Base-by-base conservation (phyloP, 2,888 invertebrate genomes). In the Phalera bucephala region DNA sequence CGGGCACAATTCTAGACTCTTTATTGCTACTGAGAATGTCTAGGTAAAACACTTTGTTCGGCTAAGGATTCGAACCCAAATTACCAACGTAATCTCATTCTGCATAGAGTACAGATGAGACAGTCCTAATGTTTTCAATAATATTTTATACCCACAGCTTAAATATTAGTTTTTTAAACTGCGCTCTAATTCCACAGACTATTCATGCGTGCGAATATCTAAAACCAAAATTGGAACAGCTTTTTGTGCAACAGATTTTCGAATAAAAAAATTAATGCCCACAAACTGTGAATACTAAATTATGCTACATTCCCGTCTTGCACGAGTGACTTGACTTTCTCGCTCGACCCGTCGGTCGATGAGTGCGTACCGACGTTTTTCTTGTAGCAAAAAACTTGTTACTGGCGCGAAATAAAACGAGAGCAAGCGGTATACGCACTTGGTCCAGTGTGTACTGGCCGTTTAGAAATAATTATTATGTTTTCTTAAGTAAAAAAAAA, bases 371-470 rank as follows among this genome's bases (percentile, higher is more conserved):
- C 41, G 31, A 42, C 38, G 63, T 76, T 75, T 80, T 80, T 80
- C 70, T 68, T 42, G 44, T 31, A 20, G 45, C 62, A 76, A 76
- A 77, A 79, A 80, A 73, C 75, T 76, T 66, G 76, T 80, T 78
- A 72, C 52, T 58, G 54, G 46, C 49, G 53, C 45, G 52, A 65
- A 71, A 70, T 68, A 65, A 77, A 78, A 74, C 56, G 52, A 69
- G 68, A 71, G 52, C 68, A 55, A 38, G 44, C 52, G 52, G 58
- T 44, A 42, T 50, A 51, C 52, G 51, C 54, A 57, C 42, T 39
- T 32, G 13, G 15, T 22, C 40, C 40, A 48, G 30, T 43, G 36
- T 28, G 34, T 43, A 21, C 19, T 19, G 23, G 19, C 33, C 22
- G 21, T 11, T 14, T 27, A 13, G 13, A 13, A 5, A 25, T 25